These are phyloP conservation scores for Carposina sasakii DNA, from an alignment of 1,140 invertebrate species.

Conservation along the genomic window DNA sequence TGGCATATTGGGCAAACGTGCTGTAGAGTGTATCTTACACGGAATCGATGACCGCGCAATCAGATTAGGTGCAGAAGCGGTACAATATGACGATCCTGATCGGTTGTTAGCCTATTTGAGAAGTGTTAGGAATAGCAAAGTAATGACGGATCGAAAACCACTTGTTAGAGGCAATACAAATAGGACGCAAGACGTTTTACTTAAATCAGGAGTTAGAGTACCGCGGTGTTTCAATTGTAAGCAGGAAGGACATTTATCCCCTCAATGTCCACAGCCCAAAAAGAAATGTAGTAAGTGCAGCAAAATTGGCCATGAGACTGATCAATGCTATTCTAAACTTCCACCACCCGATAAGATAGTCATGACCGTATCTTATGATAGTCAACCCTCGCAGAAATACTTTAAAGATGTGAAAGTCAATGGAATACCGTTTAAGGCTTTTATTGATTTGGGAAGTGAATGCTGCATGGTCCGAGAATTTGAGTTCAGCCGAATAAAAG, in stretches of 20 bases:
- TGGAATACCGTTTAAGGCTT: neutral
- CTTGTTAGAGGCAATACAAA: neutral
- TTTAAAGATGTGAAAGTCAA: conserved; percentile 9
- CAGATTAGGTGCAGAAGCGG: conserved; percentile 8
- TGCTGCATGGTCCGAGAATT: conserved; percentile 6
- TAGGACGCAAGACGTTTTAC: neutral
- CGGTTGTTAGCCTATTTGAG: conserved; percentile 8
- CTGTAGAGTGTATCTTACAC: conserved; percentile 10
- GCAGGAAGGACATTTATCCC: conserved; percentile 1
- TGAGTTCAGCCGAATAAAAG: conserved; percentile 4
- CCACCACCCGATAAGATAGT: conserved; percentile 14
- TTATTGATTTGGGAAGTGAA: conserved; percentile 15
- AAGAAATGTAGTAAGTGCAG: no score
- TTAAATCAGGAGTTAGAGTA: neutral
- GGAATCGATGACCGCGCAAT: neutral
- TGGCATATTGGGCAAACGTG: conserved; percentile 2
- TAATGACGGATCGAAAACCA: neutral
- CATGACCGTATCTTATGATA: neutral
- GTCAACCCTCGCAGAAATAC: conserved; percentile 7
- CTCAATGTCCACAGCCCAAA: neutral
- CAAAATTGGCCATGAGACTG: no score
- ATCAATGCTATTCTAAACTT: no score
- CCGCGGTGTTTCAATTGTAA: conserved; percentile 11
- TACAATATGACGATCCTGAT: conserved; percentile 1
- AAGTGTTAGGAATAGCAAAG: neutral